Percentiles rank a stretch among this genome's conserved stretches.
phyloP scores from a whole-genome alignment of 2,797 vertebrate genomes.

The Pterois miles region DNA sequence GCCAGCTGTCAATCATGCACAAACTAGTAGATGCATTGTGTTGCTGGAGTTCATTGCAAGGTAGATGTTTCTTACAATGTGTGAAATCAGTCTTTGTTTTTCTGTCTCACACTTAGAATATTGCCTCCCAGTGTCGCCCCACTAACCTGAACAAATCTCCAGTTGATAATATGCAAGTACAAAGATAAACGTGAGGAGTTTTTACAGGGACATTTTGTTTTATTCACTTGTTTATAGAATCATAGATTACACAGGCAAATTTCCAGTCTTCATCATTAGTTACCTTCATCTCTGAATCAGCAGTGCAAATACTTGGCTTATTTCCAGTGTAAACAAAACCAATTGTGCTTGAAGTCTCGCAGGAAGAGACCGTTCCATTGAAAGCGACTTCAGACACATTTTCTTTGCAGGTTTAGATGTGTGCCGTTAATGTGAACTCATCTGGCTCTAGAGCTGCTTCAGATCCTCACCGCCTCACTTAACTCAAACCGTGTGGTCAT shows the following conservation, averaged over 20 bases:
- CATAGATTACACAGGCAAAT: neutral
- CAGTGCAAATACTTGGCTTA: constrained; percentile 8
- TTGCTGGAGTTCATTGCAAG: neutral
- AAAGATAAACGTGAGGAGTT: neutral
- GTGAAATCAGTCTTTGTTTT: neutral
- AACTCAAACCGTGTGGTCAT: neutral
- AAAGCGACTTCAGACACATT: constrained; percentile 17
- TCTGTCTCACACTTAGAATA: neutral
- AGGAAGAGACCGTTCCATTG: constrained; percentile 7
- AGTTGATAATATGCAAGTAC: neutral
- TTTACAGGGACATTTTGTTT: neutral
- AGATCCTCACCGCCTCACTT: neutral
- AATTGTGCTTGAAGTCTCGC: constrained; percentile 1
- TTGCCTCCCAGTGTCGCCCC: neutral
- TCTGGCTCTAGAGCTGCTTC: neutral
- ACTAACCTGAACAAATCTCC: neutral
- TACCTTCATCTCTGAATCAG: constrained; percentile 31
- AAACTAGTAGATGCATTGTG: neutral
- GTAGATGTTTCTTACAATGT: neutral
- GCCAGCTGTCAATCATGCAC: too few relatives aligned
- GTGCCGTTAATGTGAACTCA: neutral
- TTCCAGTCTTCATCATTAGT: constrained; percentile 5
- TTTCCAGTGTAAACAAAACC: constrained; percentile 38
- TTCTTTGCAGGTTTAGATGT: constrained; percentile 17
- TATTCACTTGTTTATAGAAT: constrained; percentile 12